Conservation (phyloP, 2,797 vertebrate species). For the Thamnophis elegans region DNA sequence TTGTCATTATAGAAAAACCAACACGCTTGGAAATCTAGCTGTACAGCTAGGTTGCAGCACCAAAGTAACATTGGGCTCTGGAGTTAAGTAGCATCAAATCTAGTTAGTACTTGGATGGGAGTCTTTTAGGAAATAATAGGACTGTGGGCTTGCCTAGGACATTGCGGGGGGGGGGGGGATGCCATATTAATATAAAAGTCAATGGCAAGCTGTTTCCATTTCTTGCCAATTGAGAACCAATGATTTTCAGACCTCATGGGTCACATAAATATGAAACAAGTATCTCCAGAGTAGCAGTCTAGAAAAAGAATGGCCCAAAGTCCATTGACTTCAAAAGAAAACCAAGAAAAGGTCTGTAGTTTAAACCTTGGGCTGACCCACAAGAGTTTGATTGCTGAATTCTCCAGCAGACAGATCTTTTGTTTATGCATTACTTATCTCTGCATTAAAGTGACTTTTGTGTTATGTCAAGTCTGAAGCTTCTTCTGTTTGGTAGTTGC, state of each 20-base stretch:
- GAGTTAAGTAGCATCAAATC: background rate
- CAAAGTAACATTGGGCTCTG: background rate
- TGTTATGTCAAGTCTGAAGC: background rate
- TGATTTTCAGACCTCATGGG: background rate
- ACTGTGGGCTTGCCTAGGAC: background rate
- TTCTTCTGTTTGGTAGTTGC: background rate
- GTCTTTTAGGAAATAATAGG: background rate
- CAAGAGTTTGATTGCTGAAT: background rate
- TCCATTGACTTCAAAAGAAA: background rate
- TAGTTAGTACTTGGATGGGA: background rate
- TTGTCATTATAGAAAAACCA: background rate
- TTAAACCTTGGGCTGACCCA: background rate
- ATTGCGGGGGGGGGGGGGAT: background rate
- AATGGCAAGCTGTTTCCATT: background rate
- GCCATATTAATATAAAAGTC: background rate
- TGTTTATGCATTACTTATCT: background rate
- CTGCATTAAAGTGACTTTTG: background rate
- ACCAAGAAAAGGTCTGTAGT: background rate
- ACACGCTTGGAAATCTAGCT: background rate
- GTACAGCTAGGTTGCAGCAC: constrained; percentile 22
- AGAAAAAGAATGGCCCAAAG: background rate
- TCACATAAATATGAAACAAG: background rate
- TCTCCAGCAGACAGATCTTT: background rate
- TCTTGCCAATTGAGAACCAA: background rate
- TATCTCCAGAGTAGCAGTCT: background rate